phyloP scores from a whole-genome alignment of 2,113 vertebrate species.

The Setophaga petechia region DNA sequence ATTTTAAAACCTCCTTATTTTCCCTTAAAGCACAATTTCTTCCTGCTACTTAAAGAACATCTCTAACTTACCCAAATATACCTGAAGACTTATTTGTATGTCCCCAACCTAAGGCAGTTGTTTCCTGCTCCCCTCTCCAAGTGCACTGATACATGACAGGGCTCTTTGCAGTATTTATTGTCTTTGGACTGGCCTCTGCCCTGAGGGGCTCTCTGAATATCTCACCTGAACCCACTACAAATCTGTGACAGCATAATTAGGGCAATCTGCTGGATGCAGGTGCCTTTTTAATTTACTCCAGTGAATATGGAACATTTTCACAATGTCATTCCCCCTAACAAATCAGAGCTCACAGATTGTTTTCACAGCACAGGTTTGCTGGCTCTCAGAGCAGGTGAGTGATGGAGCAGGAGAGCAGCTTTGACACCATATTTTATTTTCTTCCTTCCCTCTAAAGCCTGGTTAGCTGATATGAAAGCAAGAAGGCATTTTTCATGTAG shows the following conservation, averaged over 20 bases:
- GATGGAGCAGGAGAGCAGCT: neutral
- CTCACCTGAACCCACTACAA: neutral
- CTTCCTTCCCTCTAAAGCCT: neutral
- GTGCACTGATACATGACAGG: rapidly evolving
- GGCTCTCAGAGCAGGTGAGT: neutral
- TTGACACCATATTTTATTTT: neutral
- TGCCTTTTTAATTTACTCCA: neutral
- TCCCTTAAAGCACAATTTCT: neutral
- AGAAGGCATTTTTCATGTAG: neutral
- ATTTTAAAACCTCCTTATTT: neutral
- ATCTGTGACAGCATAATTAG: neutral
- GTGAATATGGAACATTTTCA: neutral
- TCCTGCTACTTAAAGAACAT: neutral
- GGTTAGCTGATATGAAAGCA: neutral
- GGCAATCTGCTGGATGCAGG: neutral
- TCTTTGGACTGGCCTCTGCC: neutral
- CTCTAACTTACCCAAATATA: neutral
- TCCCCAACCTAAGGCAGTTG: neutral
- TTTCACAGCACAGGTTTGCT: neutral
- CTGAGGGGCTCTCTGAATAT: neutral
- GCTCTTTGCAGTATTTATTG: neutral
- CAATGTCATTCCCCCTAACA: neutral
- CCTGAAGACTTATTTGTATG: neutral
- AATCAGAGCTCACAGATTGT: neutral
- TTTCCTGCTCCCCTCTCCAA: neutral